Evolutionary conservation across 2,797 vertebrate genomes (phyloP).

Genomic region (Oceanodroma leucorhoa): DNA sequence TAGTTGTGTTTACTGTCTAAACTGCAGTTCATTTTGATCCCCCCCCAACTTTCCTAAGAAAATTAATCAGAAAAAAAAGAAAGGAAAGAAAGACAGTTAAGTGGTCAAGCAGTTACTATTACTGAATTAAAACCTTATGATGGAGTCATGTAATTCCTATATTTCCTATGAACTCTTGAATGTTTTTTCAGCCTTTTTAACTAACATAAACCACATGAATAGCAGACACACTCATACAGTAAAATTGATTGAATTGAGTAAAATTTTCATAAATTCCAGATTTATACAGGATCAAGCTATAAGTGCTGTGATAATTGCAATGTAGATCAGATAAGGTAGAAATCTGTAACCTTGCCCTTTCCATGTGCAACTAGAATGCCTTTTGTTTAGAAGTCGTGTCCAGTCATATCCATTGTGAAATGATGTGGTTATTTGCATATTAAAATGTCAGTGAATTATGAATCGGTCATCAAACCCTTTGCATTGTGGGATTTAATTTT

Average conservation of each 20-base stretch:
- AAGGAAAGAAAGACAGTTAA: background rate
- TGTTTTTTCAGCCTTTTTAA: background rate
- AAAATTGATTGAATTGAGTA: background rate
- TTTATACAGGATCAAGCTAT: background rate
- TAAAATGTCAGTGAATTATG: background rate
- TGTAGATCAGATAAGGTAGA: background rate
- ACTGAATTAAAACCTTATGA: constrained; percentile 28
- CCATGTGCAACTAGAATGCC: background rate
- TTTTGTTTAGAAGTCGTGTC: background rate
- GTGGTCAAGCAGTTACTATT: background rate
- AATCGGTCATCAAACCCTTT: background rate
- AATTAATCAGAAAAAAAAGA: background rate
- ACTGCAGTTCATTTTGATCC: background rate
- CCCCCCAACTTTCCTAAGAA: background rate
- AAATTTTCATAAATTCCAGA: background rate
- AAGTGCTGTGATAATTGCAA: background rate
- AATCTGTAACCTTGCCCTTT: background rate
- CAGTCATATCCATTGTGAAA: background rate
- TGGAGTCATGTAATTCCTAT: background rate
- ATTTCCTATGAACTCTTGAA: constrained; percentile 14
- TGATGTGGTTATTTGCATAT: background rate
- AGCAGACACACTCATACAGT: background rate
- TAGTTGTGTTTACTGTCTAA: background rate
- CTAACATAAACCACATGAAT: constrained; percentile 7
- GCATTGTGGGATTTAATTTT: background rate